These are phyloP conservation scores for Drosophila rhopaloa DNA, from an alignment of 1,140 invertebrate species.

Conservation along the genomic window DNA sequence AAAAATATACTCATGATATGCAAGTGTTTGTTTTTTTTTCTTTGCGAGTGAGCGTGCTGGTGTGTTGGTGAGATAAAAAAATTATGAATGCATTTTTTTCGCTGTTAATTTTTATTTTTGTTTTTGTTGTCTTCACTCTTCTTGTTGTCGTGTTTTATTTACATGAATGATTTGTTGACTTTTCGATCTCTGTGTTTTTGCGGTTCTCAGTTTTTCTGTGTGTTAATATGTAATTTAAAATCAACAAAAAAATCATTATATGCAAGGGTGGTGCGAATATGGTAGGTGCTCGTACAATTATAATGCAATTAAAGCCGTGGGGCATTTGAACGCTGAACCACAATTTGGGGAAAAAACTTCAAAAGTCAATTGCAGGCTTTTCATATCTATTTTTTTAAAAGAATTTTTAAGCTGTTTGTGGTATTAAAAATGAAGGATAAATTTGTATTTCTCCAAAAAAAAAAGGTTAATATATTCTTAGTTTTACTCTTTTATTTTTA, in stretches of 20 bases:
- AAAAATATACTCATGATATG: constrained; percentile 51
- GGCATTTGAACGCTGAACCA: constrained; percentile 1
- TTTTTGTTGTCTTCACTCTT: constrained; percentile 35
- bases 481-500: too few relatives aligned
- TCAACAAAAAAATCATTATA: constrained; percentile 42
- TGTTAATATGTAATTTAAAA: constrained; percentile 51
- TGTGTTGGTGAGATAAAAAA: constrained; percentile 40
- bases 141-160: constrained; percentile 62
- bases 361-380: constrained; percentile 16
- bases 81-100: constrained; percentile 39
- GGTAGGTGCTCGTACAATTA: constrained; percentile 13
- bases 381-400: background rate
- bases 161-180: constrained; percentile 67
- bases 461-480: too few relatives aligned
- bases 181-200: constrained; percentile 48
- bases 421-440: background rate
- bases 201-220: constrained; percentile 15
- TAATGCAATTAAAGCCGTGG: constrained; percentile 28
- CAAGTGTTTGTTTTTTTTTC: constrained; percentile 16
- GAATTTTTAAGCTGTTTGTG: background rate
- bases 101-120: constrained; percentile 32
- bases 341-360: background rate
- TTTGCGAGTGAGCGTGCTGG: constrained; percentile 14
- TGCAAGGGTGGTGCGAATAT: constrained; percentile 11
- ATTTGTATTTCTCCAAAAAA: too few relatives aligned